These are phyloP conservation scores for Silurus glanis DNA, from an alignment of 2,113 vertebrate genomes.

Conservation along the genomic window DNA sequence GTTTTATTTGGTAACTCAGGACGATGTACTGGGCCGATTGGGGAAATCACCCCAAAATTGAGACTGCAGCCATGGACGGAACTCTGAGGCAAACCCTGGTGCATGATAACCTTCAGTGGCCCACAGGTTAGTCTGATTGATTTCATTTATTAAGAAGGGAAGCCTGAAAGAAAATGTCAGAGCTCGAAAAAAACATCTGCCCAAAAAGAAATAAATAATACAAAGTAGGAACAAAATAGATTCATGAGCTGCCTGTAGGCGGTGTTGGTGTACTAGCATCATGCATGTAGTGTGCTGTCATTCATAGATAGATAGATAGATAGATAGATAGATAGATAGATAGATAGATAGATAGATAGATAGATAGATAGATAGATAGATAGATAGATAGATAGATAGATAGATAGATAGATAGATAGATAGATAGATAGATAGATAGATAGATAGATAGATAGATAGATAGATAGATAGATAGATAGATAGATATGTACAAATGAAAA, in stretches of 20 bases:
- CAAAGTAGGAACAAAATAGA: background rate
- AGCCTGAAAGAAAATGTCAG: background rate
- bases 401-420: too few relatives aligned
- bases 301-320: too few relatives aligned
- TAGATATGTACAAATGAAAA: too few relatives aligned
- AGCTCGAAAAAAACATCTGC: background rate
- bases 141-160: background rate
- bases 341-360: too few relatives aligned
- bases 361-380: too few relatives aligned
- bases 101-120: constrained; percentile 96
- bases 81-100: constrained; percentile 90
- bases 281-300: background rate
- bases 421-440: too few relatives aligned
- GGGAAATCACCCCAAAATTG: constrained; percentile 98
- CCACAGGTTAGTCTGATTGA: constrained; percentile 75
- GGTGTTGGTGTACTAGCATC: background rate
- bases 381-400: too few relatives aligned
- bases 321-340: too few relatives aligned
- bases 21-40: constrained; percentile 99
- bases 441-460: too few relatives aligned
- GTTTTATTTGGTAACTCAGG: constrained; percentile 62
- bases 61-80: constrained; percentile 95
- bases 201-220: background rate
- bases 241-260: background rate
- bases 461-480: too few relatives aligned